Base-by-base conservation (phyloP, 2,888 invertebrate genomes). In the Plebejus anna region DNA sequence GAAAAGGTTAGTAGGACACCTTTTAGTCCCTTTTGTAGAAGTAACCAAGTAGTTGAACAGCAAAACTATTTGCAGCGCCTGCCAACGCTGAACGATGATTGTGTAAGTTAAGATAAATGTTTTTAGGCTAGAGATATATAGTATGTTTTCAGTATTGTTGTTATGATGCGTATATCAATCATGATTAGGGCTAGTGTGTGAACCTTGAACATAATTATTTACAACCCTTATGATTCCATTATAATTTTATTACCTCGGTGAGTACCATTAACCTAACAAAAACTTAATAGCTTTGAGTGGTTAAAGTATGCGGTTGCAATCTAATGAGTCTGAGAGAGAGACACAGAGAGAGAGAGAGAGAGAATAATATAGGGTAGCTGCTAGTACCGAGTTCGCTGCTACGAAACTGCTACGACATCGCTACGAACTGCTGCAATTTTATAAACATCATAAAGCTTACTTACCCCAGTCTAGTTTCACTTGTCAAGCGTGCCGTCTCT, bases 1-100 rank as follows among this genome's bases (percentile, higher is more conserved):
- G 96, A 97, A 90, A 97, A 97, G 96, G 98, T 55, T 70, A 28
- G 55, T 7, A 0, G 61, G 16, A 32, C 1, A 61, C 79, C 7
- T 42, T 9, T 42, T 4, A 9, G n/a, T 9, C 5, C 13, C 5
- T 36, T 66, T 38, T n/a, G 4, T 71, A 71, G 71, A 16, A n/a
- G n/a, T 38, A 42, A 71, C 13, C 13, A 2, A 16, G 7, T 5
- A 7, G 42, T 42, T 71, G 42, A 71, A 42, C 38, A 9, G 4
- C 13, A 22, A 42, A n/a, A 71, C 9, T 71, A 38, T 71, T 71
- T 71, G 71, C 38, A 71, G 42, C 38, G 42, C 42, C 66, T 66
- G 66, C 13, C 16, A 66, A 22, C 16, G 13, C 32, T 1, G 66
- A 66, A 66, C 66, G 66, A 32, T 32, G 66, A 66, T 22, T 66